Evolutionary conservation across 2,113 vertebrate genomes (phyloP).

Genomic region (Jaculus jaculus): DNA sequence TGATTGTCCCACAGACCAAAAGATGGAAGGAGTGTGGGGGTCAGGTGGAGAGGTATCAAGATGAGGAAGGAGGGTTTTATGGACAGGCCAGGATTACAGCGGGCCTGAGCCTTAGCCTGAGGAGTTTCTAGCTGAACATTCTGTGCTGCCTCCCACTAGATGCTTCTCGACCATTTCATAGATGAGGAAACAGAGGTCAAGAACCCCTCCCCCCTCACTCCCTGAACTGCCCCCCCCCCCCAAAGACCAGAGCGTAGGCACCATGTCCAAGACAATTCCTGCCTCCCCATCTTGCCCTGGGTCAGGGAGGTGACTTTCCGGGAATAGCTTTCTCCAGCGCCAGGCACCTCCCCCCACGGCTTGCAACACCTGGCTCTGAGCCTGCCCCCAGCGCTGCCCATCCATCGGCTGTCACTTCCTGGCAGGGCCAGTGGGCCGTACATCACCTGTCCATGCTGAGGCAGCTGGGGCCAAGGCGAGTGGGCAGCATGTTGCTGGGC

Average conservation of each 20-base stretch:
- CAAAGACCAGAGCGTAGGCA: not conserved
- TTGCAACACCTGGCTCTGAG: constrained; percentile 59
- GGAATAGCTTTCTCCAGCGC: constrained; percentile 63
- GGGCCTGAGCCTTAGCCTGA: too few species aligned
- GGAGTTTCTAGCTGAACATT: not conserved
- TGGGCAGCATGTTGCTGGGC: not conserved
- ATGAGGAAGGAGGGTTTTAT: not conserved
- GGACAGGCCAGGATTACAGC: not conserved
- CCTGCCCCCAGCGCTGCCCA: constrained; percentile 56
- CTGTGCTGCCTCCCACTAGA: not conserved
- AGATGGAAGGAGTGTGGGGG: not conserved
- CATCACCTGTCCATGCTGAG: constrained; percentile 27
- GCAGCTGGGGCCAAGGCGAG: not conserved
- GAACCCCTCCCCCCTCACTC: not conserved
- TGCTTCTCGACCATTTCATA: not conserved
- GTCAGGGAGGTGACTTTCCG: constrained; percentile 58
- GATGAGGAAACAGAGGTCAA: constrained; percentile 26
- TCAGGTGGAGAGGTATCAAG: not conserved
- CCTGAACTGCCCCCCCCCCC: too few species aligned
- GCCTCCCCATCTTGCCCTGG: not conserved
- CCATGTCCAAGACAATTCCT: not conserved
- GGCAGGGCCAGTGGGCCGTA: constrained; percentile 53
- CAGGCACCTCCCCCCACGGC: constrained; percentile 18
- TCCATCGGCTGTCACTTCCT: constrained; percentile 69
- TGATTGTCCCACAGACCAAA: not conserved